Percentiles rank a stretch among this genome's conserved stretches.
These are phyloP conservation scores for Notodonta dromedarius DNA, from an alignment of 2,888 invertebrate genomes.

Conservation along the genomic window DNA sequence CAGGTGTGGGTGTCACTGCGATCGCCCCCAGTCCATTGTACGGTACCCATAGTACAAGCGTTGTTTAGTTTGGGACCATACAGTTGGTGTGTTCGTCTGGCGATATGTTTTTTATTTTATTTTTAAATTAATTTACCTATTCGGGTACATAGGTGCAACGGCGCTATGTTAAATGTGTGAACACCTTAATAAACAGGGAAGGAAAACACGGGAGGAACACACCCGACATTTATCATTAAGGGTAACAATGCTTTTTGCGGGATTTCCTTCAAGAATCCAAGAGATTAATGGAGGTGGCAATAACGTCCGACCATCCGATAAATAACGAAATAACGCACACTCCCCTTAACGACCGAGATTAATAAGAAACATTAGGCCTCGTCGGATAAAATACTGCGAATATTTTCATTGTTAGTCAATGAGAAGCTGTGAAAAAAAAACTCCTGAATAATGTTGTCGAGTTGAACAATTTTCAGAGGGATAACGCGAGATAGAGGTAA, in stretches of 20 bases:
- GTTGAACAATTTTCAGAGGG: too few relatives aligned
- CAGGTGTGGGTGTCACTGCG: too few relatives aligned
- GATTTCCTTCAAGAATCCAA: slow-evolving; percentile 78
- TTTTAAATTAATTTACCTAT: background rate
- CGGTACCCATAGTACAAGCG: too few relatives aligned
- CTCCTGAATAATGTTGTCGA: background rate
- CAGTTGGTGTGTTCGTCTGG: too few relatives aligned
- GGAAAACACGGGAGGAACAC: slow-evolving; percentile 34
- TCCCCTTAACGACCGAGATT: slow-evolving; percentile 67
- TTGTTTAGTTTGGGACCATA: too few relatives aligned
- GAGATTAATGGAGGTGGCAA: slow-evolving; percentile 80
- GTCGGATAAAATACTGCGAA: slow-evolving; percentile 42
- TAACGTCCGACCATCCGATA: slow-evolving; percentile 74
- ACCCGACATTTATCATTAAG: slow-evolving; percentile 76
- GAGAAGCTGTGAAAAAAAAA: slow-evolving; percentile 21
- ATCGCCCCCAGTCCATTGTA: too few relatives aligned
- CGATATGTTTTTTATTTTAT: too few relatives aligned
- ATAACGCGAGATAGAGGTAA: too few relatives aligned
- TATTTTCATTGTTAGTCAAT: slow-evolving; percentile 36
- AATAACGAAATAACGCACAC: slow-evolving; percentile 78
- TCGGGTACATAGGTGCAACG: background rate
- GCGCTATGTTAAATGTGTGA: slow-evolving; percentile 20
- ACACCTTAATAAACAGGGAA: slow-evolving; percentile 35
- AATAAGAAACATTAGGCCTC: slow-evolving; percentile 64
- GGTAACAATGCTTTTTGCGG: slow-evolving; percentile 78